phyloP scores from a whole-genome alignment of 2,113 vertebrate genomes.

The Oenanthe oenanthe region DNA sequence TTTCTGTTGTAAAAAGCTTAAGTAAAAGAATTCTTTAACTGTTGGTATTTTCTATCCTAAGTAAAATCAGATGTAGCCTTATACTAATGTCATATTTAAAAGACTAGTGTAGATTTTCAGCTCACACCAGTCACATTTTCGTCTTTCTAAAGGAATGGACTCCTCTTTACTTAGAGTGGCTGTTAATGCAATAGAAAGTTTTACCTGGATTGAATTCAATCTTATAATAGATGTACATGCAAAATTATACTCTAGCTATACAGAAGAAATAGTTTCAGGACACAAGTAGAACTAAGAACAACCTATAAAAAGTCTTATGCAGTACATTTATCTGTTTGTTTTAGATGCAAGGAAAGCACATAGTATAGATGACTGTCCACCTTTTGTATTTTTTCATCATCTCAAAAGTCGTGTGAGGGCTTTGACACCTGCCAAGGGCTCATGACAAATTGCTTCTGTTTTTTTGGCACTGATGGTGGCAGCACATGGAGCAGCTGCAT shows the following conservation, averaged over 20 bases:
- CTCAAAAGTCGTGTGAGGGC: neutral
- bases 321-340: neutral
- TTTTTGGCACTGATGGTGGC: neutral
- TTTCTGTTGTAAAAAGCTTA: neutral
- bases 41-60: neutral
- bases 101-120: neutral
- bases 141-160: neutral
- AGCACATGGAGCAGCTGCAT: fast-evolving
- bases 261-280: neutral
- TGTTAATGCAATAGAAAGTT: neutral
- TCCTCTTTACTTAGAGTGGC: neutral
- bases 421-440: neutral
- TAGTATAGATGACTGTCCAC: neutral
- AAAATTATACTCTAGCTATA: neutral
- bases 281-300: neutral
- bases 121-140: neutral
- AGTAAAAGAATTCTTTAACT: neutral
- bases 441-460: neutral
- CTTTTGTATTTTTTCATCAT: neutral
- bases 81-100: neutral
- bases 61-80: neutral
- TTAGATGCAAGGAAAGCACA: neutral
- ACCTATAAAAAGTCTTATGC: neutral
- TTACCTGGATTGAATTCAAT: neutral
- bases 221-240: neutral